These are phyloP conservation scores for Sorex araneus DNA, from an alignment of 2,113 vertebrate species.

Conservation along the genomic window DNA sequence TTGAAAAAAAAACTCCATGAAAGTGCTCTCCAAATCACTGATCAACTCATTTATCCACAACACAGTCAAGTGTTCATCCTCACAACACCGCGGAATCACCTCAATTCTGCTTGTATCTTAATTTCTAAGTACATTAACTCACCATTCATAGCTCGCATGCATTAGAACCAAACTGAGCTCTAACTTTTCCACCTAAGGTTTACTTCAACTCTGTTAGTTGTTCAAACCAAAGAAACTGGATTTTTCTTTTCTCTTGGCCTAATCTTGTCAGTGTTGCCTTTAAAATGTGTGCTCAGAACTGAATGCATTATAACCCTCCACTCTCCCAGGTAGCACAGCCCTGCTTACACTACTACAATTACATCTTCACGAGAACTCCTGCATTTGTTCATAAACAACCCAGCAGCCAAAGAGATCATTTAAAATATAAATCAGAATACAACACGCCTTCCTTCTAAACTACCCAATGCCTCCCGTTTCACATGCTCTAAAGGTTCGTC, in stretches of 20 bases:
- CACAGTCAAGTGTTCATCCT: neutral
- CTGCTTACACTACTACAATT: neutral
- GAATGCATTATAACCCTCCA: too few species aligned
- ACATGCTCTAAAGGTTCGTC: neutral
- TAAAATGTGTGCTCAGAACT: neutral
- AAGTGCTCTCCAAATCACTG: neutral
- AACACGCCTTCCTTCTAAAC: neutral
- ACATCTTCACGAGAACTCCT: neutral
- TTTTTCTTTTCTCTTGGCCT: neutral
- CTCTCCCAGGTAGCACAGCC: too few species aligned
- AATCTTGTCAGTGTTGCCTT: neutral
- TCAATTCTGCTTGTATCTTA: neutral
- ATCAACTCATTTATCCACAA: neutral
- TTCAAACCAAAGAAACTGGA: conserved; percentile 16
- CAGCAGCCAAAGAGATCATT: neutral
- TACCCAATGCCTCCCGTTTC: neutral
- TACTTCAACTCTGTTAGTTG: neutral
- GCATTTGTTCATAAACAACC: conserved; percentile 7
- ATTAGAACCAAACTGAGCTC: neutral
- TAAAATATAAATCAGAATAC: neutral
- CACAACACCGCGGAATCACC: neutral
- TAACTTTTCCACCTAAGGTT: neutral
- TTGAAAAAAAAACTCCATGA: neutral
- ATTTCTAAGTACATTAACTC: neutral
- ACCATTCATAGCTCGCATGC: neutral